Evolutionary conservation across 2,888 invertebrate genomes (phyloP), one percentile per base, ranked within the genome.

Genomic region (Caenorhabditis uteleia): DNA sequence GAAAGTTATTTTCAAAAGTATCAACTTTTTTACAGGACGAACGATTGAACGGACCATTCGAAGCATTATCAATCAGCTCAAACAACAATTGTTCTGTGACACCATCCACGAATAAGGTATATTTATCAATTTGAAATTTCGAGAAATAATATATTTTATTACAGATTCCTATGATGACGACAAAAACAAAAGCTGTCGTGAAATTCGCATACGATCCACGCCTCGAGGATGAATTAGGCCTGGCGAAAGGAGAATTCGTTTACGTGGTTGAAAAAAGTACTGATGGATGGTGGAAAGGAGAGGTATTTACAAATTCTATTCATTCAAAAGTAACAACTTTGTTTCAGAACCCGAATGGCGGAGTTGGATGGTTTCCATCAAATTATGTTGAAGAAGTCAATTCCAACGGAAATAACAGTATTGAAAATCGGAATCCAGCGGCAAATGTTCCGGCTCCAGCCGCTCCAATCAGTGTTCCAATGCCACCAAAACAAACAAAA

Each of bases 271-370:
- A 98, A 86, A 97, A 97, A 86, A 95, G 94, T 80, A 94, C 94
- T 77, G 98, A 98, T 86, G 95, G 92, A 65, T 98, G 98, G 98
- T 98, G 98, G 98, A 89, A 95, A 82, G 98, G 97, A 47, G 82
- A 84, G 68, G 74, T 70, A 33, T 23, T 6, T n/a, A n/a, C n/a
- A n/a, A 18, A 25, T 38, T 38, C 16, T 18, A 20, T 38, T 7
- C 3, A 38, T 38, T n/a, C 8, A 33, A 20, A 40, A 40, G 12
- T 40, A 40, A 16, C 8, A 21, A 10, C 33, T 36, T 23, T 20
- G 39, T 43, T 39, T 59, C 21, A 44, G 25, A 23, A 36, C 1
- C 31, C 40, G 6, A 70, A 74, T 48, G 82, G 87, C 53, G 86
- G 87, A 46, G 88, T 88, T 23, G 91, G 91, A 20, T 94, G 98